phyloP scores from a whole-genome alignment of 2,888 invertebrate species.

The Stegana nigrithorax region DNA sequence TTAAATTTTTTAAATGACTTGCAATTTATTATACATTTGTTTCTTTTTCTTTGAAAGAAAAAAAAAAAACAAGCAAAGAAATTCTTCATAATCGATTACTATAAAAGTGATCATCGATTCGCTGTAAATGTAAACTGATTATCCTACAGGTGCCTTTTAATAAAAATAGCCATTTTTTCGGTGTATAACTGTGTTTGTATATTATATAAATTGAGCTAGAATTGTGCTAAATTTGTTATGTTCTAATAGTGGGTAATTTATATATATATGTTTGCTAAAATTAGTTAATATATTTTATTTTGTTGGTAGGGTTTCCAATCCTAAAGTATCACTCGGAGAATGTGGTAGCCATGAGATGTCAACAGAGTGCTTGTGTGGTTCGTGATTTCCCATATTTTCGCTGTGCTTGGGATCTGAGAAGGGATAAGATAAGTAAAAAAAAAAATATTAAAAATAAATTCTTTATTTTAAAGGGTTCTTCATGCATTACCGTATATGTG shows the following conservation, averaged over 20 bases:
- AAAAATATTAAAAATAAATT: background rate
- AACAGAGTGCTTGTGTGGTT: background rate
- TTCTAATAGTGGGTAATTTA: too few relatives aligned
- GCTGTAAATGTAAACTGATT: too few relatives aligned
- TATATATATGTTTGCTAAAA: too few relatives aligned
- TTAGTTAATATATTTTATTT: too few relatives aligned
- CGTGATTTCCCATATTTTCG: background rate
- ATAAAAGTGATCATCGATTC: too few relatives aligned
- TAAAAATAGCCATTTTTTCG: too few relatives aligned
- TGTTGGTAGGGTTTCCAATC: background rate
- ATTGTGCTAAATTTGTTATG: background rate
- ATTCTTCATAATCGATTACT: too few relatives aligned
- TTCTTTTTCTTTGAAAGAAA: too few relatives aligned
- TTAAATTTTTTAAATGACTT: too few relatives aligned
- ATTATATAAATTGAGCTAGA: background rate
- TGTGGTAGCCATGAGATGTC: constrained; percentile 2
- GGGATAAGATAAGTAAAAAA: background rate
- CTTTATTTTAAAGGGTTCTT: background rate
- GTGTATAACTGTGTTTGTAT: background rate
- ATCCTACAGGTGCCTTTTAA: too few relatives aligned
- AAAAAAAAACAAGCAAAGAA: too few relatives aligned
- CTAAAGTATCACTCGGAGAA: background rate
- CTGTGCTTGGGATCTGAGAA: background rate
- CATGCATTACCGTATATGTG: constrained; percentile 50
- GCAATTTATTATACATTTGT: too few relatives aligned